Evolutionary conservation across 2,888 invertebrate species (phyloP).

Genomic region (Caenorhabditis macrosperma): DNA sequence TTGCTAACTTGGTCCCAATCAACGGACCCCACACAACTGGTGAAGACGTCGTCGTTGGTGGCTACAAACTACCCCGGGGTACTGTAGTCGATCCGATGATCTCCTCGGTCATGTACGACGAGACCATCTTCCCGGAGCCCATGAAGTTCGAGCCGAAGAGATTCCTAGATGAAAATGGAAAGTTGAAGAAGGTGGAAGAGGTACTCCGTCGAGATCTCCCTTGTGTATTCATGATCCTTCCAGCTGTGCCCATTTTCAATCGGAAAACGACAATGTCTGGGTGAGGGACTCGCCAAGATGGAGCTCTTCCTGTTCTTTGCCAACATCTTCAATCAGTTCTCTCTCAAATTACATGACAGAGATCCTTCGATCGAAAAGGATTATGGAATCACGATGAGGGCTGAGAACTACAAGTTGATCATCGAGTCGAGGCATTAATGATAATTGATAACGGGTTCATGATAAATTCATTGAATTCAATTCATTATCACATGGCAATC

Average conservation of each 20-base stretch:
- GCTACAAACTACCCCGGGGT: conserved; percentile 41
- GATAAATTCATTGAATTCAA: background rate
- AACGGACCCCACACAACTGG: conserved; percentile 49
- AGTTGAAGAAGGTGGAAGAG: conserved; percentile 56
- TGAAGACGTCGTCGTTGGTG: conserved; percentile 38
- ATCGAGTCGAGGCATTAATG: background rate
- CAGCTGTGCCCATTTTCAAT: conserved; percentile 49
- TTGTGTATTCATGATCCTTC: too few relatives aligned
- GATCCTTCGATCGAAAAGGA: background rate
- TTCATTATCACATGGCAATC: background rate
- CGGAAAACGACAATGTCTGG: conserved; percentile 48
- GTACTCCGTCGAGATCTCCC: too few relatives aligned
- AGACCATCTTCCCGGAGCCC: conserved; percentile 68
- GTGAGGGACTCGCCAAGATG: too few relatives aligned
- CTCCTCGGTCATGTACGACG: conserved; percentile 53
- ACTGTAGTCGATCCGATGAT: conserved; percentile 59
- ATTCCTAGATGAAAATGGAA: conserved; percentile 71
- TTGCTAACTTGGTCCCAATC: conserved; percentile 57
- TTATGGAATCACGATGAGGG: background rate
- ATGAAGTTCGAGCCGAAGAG: conserved; percentile 67
- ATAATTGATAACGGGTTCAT: background rate
- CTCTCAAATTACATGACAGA: background rate
- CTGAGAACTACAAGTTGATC: background rate
- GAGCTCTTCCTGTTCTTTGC: conserved; percentile 45
- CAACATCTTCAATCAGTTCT: conserved; percentile 33